These are phyloP conservation scores for Tyrannus savana DNA, from an alignment of 2,113 vertebrate species.

Conservation along the genomic window DNA sequence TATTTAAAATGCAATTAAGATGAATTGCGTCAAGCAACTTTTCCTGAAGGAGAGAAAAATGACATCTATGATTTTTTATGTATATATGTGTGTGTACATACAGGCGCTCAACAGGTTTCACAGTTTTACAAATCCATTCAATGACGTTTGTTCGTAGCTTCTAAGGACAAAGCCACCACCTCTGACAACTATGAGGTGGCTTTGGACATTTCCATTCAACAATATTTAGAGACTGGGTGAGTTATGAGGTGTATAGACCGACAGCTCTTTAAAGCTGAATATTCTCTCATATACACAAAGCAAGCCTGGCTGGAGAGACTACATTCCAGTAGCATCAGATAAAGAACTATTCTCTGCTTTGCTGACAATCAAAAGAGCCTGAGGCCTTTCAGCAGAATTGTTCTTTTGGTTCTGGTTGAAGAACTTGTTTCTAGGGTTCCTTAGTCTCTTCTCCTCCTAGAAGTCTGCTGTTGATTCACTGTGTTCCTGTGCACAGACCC, in stretches of 20 bases:
- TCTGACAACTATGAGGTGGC: neutral
- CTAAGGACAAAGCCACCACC: neutral
- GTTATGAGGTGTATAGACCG: neutral
- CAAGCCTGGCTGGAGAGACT: neutral
- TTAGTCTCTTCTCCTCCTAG: neutral
- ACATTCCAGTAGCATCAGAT: constrained; percentile 23
- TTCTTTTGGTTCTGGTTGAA: neutral
- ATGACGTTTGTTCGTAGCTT: neutral
- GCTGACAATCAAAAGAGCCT: neutral
- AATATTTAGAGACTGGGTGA: neutral
- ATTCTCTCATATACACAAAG: neutral
- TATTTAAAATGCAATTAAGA: constrained; percentile 3
- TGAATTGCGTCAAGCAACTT: neutral
- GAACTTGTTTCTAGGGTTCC: neutral
- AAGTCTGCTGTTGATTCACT: neutral
- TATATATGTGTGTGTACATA: neutral
- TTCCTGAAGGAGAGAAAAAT: neutral
- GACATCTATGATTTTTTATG: neutral
- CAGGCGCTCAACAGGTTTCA: neutral
- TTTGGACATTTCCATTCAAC: neutral
- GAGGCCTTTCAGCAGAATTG: neutral
- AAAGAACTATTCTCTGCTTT: neutral
- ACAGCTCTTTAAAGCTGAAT: neutral
- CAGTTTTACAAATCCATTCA: neutral
- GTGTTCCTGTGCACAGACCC: neutral